These are phyloP conservation scores for Eutolmus rufibarbis DNA, from an alignment of 2,888 invertebrate genomes.

Conservation along the genomic window DNA sequence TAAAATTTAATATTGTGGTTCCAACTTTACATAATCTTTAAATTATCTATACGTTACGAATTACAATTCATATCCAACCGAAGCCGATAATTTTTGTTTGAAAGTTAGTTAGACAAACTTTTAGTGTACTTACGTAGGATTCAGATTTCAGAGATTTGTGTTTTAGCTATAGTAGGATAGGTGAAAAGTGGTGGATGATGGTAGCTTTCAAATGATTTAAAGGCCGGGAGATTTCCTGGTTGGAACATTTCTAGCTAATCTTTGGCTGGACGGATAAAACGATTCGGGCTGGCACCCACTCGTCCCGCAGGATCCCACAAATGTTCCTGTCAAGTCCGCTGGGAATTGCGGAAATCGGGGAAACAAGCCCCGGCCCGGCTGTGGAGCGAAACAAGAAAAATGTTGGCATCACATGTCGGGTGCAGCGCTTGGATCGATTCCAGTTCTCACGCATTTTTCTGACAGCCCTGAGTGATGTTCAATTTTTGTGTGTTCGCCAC, in stretches of 20 bases:
- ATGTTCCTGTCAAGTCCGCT: not conserved
- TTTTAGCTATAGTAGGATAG: not conserved
- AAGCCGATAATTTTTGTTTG: too few relatives aligned
- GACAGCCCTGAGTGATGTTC: slow-evolving; percentile 48
- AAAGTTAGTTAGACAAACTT: too few relatives aligned
- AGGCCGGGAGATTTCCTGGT: not conserved
- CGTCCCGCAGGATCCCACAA: not conserved
- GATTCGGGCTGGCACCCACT: not conserved
- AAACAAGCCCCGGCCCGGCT: slow-evolving; percentile 2
- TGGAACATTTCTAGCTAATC: not conserved
- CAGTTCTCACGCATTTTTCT: slow-evolving; percentile 47
- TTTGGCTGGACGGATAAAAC: not conserved
- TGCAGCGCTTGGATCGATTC: slow-evolving; percentile 41
- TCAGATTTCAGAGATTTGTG: not conserved
- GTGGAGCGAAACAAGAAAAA: slow-evolving; percentile 28
- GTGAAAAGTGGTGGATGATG: not conserved
- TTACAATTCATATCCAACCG: too few relatives aligned
- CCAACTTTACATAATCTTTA: too few relatives aligned
- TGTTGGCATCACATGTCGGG: slow-evolving; percentile 39
- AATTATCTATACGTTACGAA: too few relatives aligned
- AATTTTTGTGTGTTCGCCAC: slow-evolving; percentile 41
- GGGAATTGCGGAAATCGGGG: not conserved
- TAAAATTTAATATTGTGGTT: too few relatives aligned
- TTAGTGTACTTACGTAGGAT: too few relatives aligned
- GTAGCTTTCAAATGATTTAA: not conserved